Percentiles rank a stretch among this genome's conserved stretches.
These are phyloP conservation scores for Agrochola circellaris DNA, from an alignment of 2,888 invertebrate species.

Conservation along the genomic window DNA sequence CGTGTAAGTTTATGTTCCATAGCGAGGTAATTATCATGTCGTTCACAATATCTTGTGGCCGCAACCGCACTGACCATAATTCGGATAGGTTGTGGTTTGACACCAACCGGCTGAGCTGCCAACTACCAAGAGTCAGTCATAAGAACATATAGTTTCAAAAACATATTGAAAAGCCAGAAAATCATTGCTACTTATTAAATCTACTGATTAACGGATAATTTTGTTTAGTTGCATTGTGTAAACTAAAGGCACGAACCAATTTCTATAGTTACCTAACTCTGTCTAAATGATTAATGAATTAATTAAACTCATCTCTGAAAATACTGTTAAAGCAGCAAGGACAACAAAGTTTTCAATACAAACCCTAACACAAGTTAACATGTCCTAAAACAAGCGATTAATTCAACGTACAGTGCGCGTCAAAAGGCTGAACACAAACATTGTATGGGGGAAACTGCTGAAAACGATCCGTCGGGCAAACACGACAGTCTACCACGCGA, in stretches of 20 bases:
- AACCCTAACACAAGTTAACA: slow-evolving; percentile 1
- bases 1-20: neutral
- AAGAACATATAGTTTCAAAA: neutral
- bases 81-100: neutral
- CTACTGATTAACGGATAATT: neutral
- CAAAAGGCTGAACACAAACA: slow-evolving; percentile 26
- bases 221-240: neutral
- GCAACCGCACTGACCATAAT: neutral
- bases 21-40: slow-evolving; percentile 7
- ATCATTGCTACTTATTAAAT: neutral
- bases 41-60: neutral
- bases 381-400: slow-evolving; percentile 17
- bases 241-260: neutral
- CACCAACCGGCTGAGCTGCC: neutral
- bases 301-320: neutral
- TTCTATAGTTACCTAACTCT: neutral
- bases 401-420: neutral
- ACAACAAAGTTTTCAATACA: slow-evolving; percentile 20
- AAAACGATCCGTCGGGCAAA: slow-evolving; percentile 25
- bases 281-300: neutral
- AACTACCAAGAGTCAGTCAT: neutral
- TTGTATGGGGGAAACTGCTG: slow-evolving; percentile 15
- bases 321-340: neutral
- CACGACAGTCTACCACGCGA: neutral
- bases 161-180: neutral